phyloP scores from a whole-genome alignment of 2,888 invertebrate genomes.

The Macrosoma leucophasiata region DNA sequence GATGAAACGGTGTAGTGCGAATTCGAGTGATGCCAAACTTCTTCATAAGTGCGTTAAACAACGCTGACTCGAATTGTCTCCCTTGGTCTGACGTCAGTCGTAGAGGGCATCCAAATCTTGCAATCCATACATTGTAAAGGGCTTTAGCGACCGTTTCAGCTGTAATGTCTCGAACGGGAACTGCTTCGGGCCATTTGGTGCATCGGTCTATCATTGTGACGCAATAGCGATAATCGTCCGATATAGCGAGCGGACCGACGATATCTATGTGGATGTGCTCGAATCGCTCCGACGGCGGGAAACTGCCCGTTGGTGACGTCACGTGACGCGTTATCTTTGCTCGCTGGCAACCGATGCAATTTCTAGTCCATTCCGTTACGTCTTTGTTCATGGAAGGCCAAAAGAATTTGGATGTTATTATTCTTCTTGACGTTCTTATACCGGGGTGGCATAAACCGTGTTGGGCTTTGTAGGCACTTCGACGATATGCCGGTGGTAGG shows the following conservation, averaged over 20 bases:
- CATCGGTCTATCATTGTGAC: constrained; percentile 22
- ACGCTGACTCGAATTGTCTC: constrained; percentile 13
- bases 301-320: constrained; percentile 4
- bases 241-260: constrained; percentile 6
- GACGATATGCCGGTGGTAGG: constrained; percentile 9
- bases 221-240: constrained; percentile 3
- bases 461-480: constrained; percentile 16
- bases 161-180: constrained; percentile 4
- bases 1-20: constrained; percentile 11
- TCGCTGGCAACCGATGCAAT: constrained; percentile 3
- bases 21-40: background rate
- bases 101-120: constrained; percentile 18
- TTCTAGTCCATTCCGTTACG: constrained; percentile 5
- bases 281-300: constrained; percentile 5
- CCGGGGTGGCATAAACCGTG: constrained; percentile 12
- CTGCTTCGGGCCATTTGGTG: constrained; percentile 21
- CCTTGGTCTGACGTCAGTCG: constrained; percentile 18
- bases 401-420: constrained; percentile 1
- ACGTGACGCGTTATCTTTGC: constrained; percentile 5
- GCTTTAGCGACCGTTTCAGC: constrained; percentile 20
- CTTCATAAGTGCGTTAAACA: constrained; percentile 2
- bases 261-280: constrained; percentile 14
- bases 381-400: constrained; percentile 11
- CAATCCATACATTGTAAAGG: constrained; percentile 21
- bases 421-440: constrained; percentile 2